Percentiles rank a stretch among this genome's conserved stretches.
These are phyloP conservation scores for Drosophila yooni DNA, from an alignment of 2,888 invertebrate genomes.

Conservation along the genomic window DNA sequence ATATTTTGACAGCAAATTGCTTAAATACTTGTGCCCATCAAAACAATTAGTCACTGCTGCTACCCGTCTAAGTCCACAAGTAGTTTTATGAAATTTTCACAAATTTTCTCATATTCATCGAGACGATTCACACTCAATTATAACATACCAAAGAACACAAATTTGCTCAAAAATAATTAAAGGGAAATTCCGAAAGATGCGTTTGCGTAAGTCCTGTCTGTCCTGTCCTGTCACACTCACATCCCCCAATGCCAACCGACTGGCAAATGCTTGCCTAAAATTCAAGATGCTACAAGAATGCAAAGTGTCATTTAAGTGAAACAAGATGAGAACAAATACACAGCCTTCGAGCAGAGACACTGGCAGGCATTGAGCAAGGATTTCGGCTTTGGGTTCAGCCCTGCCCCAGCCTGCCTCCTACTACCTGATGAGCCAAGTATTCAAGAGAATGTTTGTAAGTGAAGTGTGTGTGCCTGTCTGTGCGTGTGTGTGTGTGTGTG, in stretches of 20 bases:
- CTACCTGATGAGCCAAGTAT: conserved; percentile 17
- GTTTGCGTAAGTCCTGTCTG: conserved; percentile 50
- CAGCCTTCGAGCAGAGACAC: conserved; percentile 37
- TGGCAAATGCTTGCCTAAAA: conserved; percentile 48
- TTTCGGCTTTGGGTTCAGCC: conserved; percentile 16
- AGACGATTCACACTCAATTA: conserved; percentile 82
- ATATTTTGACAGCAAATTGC: conserved; percentile 65
- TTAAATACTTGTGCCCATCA: conserved; percentile 65
- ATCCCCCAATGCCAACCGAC: conserved; percentile 23
- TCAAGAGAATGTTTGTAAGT: conserved; percentile 5
- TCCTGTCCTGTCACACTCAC: conserved; percentile 7
- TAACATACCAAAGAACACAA: conserved; percentile 80
- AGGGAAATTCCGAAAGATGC: conserved; percentile 69
- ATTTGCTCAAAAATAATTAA: conserved; percentile 74
- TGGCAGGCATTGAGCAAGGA: conserved; percentile 21
- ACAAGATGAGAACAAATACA: conserved; percentile 79
- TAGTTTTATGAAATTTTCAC: conserved; percentile 76
- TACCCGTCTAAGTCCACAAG: conserved; percentile 24
- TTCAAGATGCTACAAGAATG: conserved; percentile 78
- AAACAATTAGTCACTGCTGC: conserved; percentile 69
- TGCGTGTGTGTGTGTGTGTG: conserved; percentile 5
- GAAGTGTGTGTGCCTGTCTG: conserved; percentile 6
- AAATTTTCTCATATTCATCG: conserved; percentile 78
- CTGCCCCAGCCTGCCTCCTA: conserved; percentile 39
- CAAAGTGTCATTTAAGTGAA: conserved; percentile 82